Percentiles rank a stretch among this genome's conserved stretches.
Evolutionary conservation across 2,797 vertebrate species (phyloP).

Genomic region (Garrulus glandarius): DNA sequence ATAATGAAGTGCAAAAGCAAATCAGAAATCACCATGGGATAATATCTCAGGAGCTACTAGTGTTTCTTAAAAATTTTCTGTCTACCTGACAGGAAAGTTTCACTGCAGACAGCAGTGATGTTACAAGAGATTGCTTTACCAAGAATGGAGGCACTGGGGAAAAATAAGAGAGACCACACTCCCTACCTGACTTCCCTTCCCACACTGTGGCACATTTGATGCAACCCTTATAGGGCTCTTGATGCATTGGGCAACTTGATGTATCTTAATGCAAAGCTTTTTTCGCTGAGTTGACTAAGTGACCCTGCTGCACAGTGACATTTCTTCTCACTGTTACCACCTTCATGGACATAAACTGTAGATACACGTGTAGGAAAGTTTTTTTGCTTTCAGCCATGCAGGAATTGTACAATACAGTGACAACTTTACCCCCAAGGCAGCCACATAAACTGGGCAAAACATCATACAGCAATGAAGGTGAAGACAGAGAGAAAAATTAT

Average conservation of each 20-base stretch:
- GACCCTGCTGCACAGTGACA: background rate
- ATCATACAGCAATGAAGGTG: background rate
- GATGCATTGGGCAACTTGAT: background rate
- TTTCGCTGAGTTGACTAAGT: background rate
- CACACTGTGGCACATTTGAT: background rate
- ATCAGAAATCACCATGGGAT: background rate
- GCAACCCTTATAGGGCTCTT: accelerated
- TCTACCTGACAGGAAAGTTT: background rate
- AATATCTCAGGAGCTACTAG: background rate
- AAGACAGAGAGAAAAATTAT: background rate
- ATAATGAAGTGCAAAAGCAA: background rate
- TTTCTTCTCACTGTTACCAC: background rate
- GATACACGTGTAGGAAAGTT: background rate
- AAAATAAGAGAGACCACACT: background rate
- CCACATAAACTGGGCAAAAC: background rate
- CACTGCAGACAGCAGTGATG: background rate
- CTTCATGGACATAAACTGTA: background rate
- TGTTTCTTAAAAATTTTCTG: background rate
- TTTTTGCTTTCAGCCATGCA: background rate
- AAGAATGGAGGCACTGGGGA: background rate
- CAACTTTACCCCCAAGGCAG: background rate
- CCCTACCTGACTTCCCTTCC: background rate
- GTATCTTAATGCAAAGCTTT: background rate
- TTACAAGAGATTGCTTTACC: background rate
- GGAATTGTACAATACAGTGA: background rate